Percentiles rank a stretch among this genome's conserved stretches.
phyloP scores from a whole-genome alignment of 2,797 vertebrate genomes.

The Pseudomugil gertrudae region DNA sequence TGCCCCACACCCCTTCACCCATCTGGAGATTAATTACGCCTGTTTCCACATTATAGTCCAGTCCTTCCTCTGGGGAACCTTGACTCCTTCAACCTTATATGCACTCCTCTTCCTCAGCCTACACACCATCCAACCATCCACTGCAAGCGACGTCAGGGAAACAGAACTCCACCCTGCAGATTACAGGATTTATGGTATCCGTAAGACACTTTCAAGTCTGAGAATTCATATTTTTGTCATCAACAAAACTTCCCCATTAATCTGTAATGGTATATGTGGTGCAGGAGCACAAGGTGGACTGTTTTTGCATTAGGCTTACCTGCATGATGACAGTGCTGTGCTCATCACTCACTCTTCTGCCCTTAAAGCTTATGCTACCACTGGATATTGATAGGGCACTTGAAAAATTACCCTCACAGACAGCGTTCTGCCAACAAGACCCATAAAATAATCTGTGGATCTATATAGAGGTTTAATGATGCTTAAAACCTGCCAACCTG shows the following conservation, averaged over 20 bases:
- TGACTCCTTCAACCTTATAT: constrained; percentile 64
- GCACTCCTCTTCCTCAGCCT: constrained; percentile 36
- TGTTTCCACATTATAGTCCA: constrained; percentile 72
- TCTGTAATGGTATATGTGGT: constrained; percentile 51
- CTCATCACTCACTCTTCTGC: constrained; percentile 69
- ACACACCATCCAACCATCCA: constrained; percentile 36
- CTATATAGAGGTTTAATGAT: constrained; percentile 70
- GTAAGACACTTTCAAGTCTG: constrained; percentile 15
- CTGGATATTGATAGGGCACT: constrained; percentile 69
- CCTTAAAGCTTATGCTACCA: constrained; percentile 63
- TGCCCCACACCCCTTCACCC: constrained; percentile 59
- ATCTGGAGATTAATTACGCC: constrained; percentile 80
- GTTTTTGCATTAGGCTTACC: constrained; percentile 56
- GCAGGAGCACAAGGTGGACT: constrained; percentile 30
- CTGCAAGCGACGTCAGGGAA: constrained; percentile 34
- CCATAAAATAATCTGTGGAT: constrained; percentile 69
- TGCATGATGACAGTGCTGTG: constrained; percentile 54
- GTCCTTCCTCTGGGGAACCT: constrained; percentile 67
- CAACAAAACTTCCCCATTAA: constrained; percentile 21
- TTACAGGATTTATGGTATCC: constrained; percentile 47
- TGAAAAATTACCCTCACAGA: constrained; percentile 71
- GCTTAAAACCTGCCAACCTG: constrained; percentile 58
- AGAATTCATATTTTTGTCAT: constrained; percentile 46
- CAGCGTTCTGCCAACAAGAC: constrained; percentile 67
- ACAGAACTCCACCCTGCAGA: constrained; percentile 38